These are phyloP conservation scores for Chitala chitala DNA, from an alignment of 2,113 vertebrate species.

Conservation along the genomic window DNA sequence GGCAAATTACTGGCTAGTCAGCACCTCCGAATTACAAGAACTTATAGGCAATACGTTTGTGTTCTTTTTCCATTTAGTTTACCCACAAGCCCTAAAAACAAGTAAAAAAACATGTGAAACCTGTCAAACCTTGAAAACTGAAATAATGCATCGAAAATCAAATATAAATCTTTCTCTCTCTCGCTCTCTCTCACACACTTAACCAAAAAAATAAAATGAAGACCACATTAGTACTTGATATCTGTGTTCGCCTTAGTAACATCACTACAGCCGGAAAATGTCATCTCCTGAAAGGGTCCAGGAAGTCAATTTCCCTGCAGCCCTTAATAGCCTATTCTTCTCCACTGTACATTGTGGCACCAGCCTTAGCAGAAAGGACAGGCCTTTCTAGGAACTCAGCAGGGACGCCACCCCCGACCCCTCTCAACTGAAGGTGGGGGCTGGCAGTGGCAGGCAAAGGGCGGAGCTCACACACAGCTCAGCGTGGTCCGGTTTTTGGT, in stretches of 20 bases:
- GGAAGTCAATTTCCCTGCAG: background rate
- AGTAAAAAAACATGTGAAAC: background rate
- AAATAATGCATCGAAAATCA: background rate
- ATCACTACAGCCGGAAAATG: background rate
- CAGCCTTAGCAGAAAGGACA: background rate
- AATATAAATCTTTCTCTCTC: no score
- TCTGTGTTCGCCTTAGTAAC: no score
- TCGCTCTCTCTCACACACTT: no score
- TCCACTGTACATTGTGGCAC: background rate
- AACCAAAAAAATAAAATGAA: background rate
- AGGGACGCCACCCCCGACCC: background rate
- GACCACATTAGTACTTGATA: background rate
- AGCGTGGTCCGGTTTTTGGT: background rate
- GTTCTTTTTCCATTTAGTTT: background rate
- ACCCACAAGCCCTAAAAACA: no score
- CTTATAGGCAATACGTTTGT: conserved; percentile 13
- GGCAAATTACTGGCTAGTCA: background rate
- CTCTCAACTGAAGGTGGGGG: background rate
- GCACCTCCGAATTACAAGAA: conserved; percentile 15
- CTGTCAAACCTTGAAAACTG: background rate
- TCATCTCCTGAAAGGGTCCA: conserved; percentile 3
- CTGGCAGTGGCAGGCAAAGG: background rate
- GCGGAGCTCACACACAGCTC: background rate
- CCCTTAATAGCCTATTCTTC: background rate
- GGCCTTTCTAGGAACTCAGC: conserved; percentile 2